These are phyloP conservation scores for Scelioninae gen. 1 DNA, from an alignment of 2,888 invertebrate genomes.

Conservation along the genomic window DNA sequence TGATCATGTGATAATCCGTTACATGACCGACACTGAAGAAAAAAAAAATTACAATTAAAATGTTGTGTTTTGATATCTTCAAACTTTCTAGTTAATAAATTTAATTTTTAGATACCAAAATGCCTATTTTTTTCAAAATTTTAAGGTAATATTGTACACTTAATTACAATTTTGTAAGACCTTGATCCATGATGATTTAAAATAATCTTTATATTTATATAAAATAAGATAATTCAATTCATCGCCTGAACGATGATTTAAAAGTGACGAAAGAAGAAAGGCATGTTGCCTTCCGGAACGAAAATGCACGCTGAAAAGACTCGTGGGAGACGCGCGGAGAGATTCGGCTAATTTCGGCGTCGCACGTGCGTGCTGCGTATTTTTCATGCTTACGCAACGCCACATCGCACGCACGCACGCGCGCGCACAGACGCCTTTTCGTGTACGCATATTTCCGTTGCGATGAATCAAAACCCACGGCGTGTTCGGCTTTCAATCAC, in stretches of 20 bases:
- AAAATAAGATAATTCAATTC: conserved; percentile 10
- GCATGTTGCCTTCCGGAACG: conserved; percentile 34
- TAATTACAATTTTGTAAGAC: no score
- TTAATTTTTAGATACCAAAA: no score
- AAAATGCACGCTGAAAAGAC: conserved; percentile 43
- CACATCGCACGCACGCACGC: conserved; percentile 49
- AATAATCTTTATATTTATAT: background rate
- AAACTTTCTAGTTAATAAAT: no score
- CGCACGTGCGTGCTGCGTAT: conserved; percentile 78
- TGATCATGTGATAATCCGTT: no score
- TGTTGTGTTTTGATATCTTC: no score
- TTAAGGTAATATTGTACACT: no score
- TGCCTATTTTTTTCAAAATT: no score
- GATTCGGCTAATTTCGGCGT: conserved; percentile 79
- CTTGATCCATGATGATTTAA: background rate
- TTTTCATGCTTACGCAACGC: conserved; percentile 75
- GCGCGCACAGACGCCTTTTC: conserved; percentile 37
- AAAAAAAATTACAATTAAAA: no score
- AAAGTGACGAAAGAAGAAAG: conserved; percentile 34
- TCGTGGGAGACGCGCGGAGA: conserved; percentile 59
- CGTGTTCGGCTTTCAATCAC: conserved; percentile 43
- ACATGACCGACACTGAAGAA: no score
- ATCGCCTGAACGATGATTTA: conserved; percentile 12
- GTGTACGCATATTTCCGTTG: conserved; percentile 39
- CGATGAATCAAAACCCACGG: conserved; percentile 46